Conservation (phyloP, 2,113 vertebrate species). For the Zapornia atra region DNA sequence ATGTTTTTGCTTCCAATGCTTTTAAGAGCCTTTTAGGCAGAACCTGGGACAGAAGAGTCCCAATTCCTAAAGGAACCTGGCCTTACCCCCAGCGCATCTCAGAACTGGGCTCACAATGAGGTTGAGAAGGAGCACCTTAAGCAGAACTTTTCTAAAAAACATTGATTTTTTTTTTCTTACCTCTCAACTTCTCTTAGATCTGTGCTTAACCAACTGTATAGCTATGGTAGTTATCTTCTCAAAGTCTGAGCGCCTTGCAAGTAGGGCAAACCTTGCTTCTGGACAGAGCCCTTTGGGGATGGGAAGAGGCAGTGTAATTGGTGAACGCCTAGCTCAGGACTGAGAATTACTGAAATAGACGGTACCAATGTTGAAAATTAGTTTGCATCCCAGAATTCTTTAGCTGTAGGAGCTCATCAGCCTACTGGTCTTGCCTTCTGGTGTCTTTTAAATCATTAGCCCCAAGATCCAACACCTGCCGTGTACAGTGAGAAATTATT, state of each 20-base stretch:
- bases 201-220: background rate
- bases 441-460: background rate
- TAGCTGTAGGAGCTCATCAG: background rate
- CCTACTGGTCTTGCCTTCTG: background rate
- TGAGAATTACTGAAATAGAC: background rate
- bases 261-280: background rate
- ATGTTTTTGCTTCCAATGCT: background rate
- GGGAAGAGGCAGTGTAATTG: background rate
- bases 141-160: background rate
- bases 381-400: background rate
- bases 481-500: accelerated
- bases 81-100: background rate
- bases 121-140: background rate
- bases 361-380: background rate
- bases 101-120: background rate
- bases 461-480: background rate
- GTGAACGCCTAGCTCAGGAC: background rate
- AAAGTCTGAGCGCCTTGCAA: background rate
- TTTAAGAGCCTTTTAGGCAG: background rate
- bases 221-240: background rate
- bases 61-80: background rate
- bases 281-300: background rate
- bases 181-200: background rate
- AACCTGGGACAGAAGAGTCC: background rate
- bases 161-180: background rate